Conservation (phyloP, 2,797 vertebrate genomes). For the Acipenser oxyrinchus region DNA sequence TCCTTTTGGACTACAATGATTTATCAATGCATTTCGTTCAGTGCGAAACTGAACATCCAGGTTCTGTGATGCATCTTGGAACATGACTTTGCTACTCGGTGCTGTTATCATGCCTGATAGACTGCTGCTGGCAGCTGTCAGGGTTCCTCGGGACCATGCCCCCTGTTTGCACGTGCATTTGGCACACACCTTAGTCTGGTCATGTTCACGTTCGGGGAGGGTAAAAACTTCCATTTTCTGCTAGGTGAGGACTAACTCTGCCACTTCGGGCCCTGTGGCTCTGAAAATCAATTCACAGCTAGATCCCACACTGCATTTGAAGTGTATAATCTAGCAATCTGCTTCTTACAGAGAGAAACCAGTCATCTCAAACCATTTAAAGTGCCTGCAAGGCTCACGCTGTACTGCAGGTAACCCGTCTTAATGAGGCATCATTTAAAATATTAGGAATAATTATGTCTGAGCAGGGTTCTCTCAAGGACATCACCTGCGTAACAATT, state of each 20-base stretch:
- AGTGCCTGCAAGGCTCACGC: too few species aligned
- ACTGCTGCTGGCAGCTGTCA: background rate
- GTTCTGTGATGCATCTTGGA: too few species aligned
- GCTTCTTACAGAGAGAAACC: constrained; percentile 1
- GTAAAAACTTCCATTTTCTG: constrained; percentile 1
- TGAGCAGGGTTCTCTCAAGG: too few species aligned
- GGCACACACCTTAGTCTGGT: background rate
- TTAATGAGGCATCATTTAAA: too few species aligned
- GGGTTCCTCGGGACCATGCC: background rate
- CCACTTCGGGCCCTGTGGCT: background rate
- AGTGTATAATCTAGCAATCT: constrained; percentile 6
- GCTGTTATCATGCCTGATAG: too few species aligned
- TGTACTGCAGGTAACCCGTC: too few species aligned
- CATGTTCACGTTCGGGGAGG: constrained; percentile 6
- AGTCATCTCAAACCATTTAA: background rate
- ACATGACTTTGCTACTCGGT: too few species aligned
- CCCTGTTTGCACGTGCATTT: background rate
- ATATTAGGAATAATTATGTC: too few species aligned
- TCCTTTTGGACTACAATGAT: too few species aligned
- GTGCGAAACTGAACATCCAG: too few species aligned
- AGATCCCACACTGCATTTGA: background rate
- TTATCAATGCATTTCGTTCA: too few species aligned
- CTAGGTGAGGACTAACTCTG: constrained; percentile 3
- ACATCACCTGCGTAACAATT: too few species aligned
- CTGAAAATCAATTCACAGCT: background rate